A percentile compares a stretch with the other conserved stretches of the same genome.
Conservation (phyloP, 1,140 invertebrate species). For the Apis florea region DNA sequence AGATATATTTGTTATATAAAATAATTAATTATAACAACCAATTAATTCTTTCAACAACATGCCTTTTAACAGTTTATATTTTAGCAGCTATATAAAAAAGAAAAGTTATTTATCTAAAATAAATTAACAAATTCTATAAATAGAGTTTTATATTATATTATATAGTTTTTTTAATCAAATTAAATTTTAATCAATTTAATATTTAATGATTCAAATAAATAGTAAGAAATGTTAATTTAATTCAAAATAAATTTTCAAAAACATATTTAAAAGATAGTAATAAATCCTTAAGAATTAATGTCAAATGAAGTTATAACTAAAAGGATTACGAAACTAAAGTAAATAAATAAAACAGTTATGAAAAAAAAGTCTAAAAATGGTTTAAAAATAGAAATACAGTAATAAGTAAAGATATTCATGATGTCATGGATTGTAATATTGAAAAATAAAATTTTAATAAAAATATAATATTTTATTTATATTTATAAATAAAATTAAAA, state of each 20-base stretch:
- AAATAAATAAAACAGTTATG: background rate
- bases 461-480: no score
- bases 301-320: background rate
- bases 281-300: constrained; percentile 5
- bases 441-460: no score
- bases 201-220: background rate
- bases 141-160: no score
- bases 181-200: background rate
- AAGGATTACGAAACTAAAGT: background rate
- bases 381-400: background rate
- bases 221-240: background rate
- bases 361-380: background rate
- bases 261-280: background rate
- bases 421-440: no score
- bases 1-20: no score
- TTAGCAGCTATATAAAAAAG: no score
- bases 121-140: background rate
- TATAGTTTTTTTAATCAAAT: no score
- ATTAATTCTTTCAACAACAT: no score
- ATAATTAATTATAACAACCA: no score
- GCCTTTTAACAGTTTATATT: no score
- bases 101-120: background rate
- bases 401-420: background rate
- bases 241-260: background rate
- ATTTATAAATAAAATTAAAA: no score